Percentiles rank a stretch among this genome's conserved stretches.
Conservation (phyloP, 2,797 vertebrate genomes). For the Melopsittacus undulatus region DNA sequence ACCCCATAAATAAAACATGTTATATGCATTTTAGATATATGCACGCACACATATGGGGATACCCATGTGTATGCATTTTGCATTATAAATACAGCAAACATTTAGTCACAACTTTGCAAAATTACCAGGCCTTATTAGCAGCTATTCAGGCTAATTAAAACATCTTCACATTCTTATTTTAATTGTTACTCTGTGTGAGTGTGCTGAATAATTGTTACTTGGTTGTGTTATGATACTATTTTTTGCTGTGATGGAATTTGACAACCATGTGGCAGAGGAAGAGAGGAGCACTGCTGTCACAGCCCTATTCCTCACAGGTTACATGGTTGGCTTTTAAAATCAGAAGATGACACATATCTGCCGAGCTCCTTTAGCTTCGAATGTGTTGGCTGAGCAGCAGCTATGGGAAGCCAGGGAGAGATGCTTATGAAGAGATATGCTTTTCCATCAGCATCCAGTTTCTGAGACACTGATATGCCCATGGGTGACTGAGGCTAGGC, state of each 20-base stretch:
- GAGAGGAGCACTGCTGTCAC: not conserved
- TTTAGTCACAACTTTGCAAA: not conserved
- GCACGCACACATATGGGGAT: not conserved
- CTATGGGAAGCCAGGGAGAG: not conserved
- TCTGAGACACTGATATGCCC: not conserved
- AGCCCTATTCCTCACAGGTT: not conserved
- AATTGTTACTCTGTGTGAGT: not conserved
- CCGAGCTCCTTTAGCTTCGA: not conserved
- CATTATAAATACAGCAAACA: not conserved
- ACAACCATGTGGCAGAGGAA: not conserved
- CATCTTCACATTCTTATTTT: not conserved
- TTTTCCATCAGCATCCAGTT: not conserved
- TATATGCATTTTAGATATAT: not conserved
- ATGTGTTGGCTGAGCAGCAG: not conserved
- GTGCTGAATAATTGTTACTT: not conserved
- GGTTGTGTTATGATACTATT: not conserved
- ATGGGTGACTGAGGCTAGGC: not conserved
- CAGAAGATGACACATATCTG: not conserved
- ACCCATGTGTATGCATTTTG: not conserved
- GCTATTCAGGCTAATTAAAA: constrained; percentile 9
- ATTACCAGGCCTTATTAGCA: not conserved
- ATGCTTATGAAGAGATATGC: not conserved
- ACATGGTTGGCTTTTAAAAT: rapidly evolving
- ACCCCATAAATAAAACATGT: constrained; percentile 25
- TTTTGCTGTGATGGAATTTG: not conserved